These are phyloP conservation scores for Notodonta ziczac DNA, from an alignment of 2,888 invertebrate genomes.

Conservation along the genomic window DNA sequence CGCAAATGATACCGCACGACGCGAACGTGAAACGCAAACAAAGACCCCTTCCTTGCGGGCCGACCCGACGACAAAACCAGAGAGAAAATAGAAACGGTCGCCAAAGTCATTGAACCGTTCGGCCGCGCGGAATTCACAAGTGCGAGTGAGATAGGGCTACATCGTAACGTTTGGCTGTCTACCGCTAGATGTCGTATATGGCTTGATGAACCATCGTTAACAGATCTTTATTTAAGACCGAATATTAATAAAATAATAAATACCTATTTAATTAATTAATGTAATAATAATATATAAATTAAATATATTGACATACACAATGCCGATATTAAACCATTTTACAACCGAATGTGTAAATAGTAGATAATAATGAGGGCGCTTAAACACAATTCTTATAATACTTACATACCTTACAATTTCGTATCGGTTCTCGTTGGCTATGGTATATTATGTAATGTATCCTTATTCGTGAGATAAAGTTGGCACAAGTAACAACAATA, in stretches of 20 bases:
- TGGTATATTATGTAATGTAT: too few species aligned
- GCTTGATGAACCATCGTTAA: slow-evolving; percentile 15
- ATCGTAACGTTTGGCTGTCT: slow-evolving; percentile 22
- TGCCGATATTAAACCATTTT: too few species aligned
- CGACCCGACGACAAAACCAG: slow-evolving; percentile 80
- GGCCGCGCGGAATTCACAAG: slow-evolving; percentile 61
- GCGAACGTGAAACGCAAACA: slow-evolving; percentile 84
- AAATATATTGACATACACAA: too few species aligned
- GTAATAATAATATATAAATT: too few species aligned
- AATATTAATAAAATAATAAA: slow-evolving; percentile 23
- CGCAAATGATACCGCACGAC: slow-evolving; percentile 76
- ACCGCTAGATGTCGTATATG: slow-evolving; percentile 60
- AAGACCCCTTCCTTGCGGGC: slow-evolving; percentile 77
- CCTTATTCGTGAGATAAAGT: too few species aligned
- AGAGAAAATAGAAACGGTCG: slow-evolving; percentile 85
- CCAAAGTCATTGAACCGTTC: slow-evolving; percentile 84
- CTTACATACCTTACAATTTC: too few species aligned
- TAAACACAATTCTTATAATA: too few species aligned
- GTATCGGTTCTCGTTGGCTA: too few species aligned
- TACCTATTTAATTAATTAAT: too few species aligned
- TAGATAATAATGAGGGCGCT: too few species aligned
- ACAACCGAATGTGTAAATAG: too few species aligned
- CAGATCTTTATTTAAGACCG: slow-evolving; percentile 56
- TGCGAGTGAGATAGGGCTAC: slow-evolving; percentile 70
- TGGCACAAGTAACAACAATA: too few species aligned